Evolutionary conservation across 2,888 invertebrate genomes (phyloP), one percentile per base, ranked within the genome.

Genomic region (Syrista parreyssii): DNA sequence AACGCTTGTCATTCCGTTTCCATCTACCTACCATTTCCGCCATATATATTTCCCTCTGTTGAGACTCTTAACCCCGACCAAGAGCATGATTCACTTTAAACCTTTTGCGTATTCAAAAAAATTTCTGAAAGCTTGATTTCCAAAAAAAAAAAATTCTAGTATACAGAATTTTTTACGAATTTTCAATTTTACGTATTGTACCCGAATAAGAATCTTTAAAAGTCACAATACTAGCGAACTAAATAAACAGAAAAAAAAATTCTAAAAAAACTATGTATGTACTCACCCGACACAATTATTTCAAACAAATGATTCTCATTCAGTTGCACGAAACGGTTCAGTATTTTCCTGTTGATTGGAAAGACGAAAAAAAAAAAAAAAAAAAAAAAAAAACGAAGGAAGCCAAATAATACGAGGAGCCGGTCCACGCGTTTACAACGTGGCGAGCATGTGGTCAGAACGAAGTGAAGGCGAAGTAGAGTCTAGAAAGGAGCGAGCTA

Each of bases 401-500:
- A 32, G 71, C 31, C 31, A n/a, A 12, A 71, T 71, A 71, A 71
- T 71, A 30, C 32, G 71, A 32, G 71, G 71, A 55, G 71, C 71
- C 31, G 31, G 30, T 31, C 55, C 23, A 55, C 55, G 32, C 71
- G 71, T 71, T 32, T 71, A 15, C 15, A 30, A 4, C 31, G 71
- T 71, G 71, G 71, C 71, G 71, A 15, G 33, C 35, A 12, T 71
- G 23, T 31, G 74, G 35, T 36, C 15, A 35, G 35, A 33, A 31
- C 30, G 30, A 30, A 35, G 55, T 15, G 31, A 30, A 55, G 68
- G 23, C 68, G 32, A 31, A 75, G 55, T 30, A 75, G 74, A 76
- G 76, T 68, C 76, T 75, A 68, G 73, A 78, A 55, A 76, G 23
- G 55, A 79, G 36, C 30, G 78, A 69, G 23, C 55, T 55, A 55